phyloP scores from a whole-genome alignment of 2,113 vertebrate species.

The Mobula birostris region DNA sequence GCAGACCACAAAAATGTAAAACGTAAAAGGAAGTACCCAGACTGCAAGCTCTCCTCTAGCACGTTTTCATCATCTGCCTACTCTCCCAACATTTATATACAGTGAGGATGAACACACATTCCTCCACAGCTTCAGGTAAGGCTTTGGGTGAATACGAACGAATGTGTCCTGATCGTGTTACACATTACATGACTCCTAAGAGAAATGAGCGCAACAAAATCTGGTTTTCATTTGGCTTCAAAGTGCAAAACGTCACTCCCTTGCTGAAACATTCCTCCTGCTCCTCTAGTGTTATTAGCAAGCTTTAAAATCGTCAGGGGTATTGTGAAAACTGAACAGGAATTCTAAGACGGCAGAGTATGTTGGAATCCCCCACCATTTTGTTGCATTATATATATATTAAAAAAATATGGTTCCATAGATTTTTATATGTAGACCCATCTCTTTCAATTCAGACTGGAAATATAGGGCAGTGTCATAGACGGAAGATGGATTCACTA shows the following conservation, averaged over 20 bases:
- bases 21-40: slow-evolving; percentile 50
- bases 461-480: background rate
- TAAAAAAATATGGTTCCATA: background rate
- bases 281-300: background rate
- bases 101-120: slow-evolving; percentile 23
- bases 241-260: background rate
- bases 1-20: slow-evolving; percentile 43
- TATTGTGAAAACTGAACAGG: background rate
- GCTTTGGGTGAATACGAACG: background rate
- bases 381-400: background rate
- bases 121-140: slow-evolving; percentile 18
- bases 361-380: background rate
- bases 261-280: background rate
- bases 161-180: background rate
- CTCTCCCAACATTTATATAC: background rate
- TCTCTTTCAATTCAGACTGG: background rate
- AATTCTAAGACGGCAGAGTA: background rate
- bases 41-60: slow-evolving; percentile 48
- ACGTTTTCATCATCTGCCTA: slow-evolving; percentile 54
- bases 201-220: background rate
- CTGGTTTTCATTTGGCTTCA: slow-evolving; percentile 29
- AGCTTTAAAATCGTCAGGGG: background rate
- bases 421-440: background rate
- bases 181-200: background rate
- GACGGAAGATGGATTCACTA: background rate